A percentile compares a stretch with the other conserved stretches of the same genome.
These are phyloP conservation scores for Ceratothoa steindachneri DNA, from an alignment of 2,888 invertebrate genomes.

Conservation along the genomic window DNA sequence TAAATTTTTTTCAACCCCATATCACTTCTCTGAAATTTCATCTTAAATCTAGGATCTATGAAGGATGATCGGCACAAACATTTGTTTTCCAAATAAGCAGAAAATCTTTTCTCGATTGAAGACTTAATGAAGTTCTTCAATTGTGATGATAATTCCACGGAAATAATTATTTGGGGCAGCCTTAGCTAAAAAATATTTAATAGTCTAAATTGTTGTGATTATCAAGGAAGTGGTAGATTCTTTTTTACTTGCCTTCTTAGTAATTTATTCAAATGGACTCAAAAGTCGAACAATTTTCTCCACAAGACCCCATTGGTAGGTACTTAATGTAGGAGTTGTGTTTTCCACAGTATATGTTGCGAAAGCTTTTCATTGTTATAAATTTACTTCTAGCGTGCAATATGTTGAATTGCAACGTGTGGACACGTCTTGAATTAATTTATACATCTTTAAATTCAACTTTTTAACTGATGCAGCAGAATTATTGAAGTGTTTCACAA, in stretches of 20 bases:
- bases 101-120: no score
- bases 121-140: no score
- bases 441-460: not conserved
- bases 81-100: no score
- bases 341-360: not conserved
- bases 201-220: not conserved
- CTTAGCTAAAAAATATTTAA: not conserved
- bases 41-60: no score
- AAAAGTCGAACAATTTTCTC: not conserved
- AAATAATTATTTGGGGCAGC: not conserved
- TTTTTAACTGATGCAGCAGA: not conserved
- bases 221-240: not conserved
- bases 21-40: no score
- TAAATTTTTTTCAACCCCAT: no score
- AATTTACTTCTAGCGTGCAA: not conserved
- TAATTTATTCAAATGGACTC: not conserved
- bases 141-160: no score
- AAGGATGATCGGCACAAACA: no score
- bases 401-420: not conserved
- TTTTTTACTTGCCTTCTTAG: not conserved
- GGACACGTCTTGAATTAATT: not conserved
- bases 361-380: not conserved
- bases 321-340: not conserved
- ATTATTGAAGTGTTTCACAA: not conserved
- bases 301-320: not conserved